Evolutionary conservation across 2,888 invertebrate genomes (phyloP).

Genomic region (Microchrysa polita): DNA sequence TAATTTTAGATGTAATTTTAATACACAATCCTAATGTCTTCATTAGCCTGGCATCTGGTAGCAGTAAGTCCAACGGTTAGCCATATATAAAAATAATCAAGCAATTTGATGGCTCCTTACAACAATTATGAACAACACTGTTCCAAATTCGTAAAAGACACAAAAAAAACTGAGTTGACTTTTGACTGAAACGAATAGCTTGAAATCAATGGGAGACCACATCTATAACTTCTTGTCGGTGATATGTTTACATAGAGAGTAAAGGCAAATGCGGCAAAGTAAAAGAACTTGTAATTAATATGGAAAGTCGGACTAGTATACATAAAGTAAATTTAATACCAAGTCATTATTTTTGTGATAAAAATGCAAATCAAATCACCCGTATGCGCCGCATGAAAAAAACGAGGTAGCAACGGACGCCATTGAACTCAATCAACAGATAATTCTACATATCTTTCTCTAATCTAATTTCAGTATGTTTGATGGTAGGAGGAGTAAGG

Average conservation of each 20-base stretch:
- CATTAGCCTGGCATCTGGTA: background rate
- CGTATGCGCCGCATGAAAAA: background rate
- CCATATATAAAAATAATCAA: background rate
- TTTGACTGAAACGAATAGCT: background rate
- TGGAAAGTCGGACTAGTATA: background rate
- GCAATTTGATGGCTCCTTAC: background rate
- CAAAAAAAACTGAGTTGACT: background rate
- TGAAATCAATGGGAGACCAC: background rate
- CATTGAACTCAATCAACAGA: slow-evolving; percentile 37
- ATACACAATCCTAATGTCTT: background rate
- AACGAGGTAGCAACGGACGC: slow-evolving; percentile 13
- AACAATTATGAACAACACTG: slow-evolving; percentile 10
- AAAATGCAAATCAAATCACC: slow-evolving; percentile 2
- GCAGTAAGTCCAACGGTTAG: background rate
- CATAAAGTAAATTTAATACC: background rate
- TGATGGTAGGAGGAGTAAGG: background rate
- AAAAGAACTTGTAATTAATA: background rate
- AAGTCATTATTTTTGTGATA: background rate
- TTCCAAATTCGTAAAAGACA: background rate
- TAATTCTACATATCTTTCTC: background rate
- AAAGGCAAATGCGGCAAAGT: background rate
- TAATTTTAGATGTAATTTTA: background rate
- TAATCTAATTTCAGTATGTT: background rate
- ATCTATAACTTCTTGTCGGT: background rate
- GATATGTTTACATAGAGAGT: too few species aligned